A percentile compares a stretch with the other conserved stretches of the same genome.
phyloP scores from a whole-genome alignment of 2,888 invertebrate species.

The Sthenelais limicola region DNA sequence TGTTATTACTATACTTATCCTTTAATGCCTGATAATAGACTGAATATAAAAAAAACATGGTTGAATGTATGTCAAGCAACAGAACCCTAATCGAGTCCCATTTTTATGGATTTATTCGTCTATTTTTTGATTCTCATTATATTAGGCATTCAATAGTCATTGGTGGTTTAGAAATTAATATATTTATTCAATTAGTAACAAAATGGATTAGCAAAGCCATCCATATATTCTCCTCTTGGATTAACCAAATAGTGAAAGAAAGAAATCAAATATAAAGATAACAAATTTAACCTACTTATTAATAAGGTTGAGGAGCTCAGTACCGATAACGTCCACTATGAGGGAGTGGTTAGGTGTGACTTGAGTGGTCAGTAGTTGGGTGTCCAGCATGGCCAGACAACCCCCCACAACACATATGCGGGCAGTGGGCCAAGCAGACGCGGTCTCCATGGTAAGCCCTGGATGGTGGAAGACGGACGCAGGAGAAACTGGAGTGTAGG shows the following conservation, averaged over 20 bases:
- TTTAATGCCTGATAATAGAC: too few relatives aligned
- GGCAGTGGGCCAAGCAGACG: not conserved
- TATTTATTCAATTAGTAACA: not conserved
- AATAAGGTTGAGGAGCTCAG: not conserved
- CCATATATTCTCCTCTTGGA: too few relatives aligned
- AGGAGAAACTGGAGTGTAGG: not conserved
- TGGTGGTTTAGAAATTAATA: not conserved
- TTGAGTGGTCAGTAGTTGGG: not conserved
- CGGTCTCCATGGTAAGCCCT: not conserved
- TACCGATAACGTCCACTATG: constrained; percentile 12
- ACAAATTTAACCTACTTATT: too few relatives aligned
- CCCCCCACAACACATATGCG: constrained; percentile 25
- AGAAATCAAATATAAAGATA: too few relatives aligned
- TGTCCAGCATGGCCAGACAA: constrained; percentile 37
- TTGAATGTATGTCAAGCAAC: too few relatives aligned
- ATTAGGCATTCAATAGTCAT: not conserved
- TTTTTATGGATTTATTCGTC: too few relatives aligned
- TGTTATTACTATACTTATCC: too few relatives aligned
- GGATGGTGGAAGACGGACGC: not conserved
- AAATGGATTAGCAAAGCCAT: not conserved
- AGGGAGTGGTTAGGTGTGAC: not conserved
- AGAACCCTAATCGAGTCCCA: too few relatives aligned
- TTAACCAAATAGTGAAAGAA: too few relatives aligned
- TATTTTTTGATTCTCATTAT: too few relatives aligned
- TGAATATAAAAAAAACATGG: too few relatives aligned